Conservation (phyloP, 2,797 vertebrate species). For the Alcedo quadribrachys region DNA sequence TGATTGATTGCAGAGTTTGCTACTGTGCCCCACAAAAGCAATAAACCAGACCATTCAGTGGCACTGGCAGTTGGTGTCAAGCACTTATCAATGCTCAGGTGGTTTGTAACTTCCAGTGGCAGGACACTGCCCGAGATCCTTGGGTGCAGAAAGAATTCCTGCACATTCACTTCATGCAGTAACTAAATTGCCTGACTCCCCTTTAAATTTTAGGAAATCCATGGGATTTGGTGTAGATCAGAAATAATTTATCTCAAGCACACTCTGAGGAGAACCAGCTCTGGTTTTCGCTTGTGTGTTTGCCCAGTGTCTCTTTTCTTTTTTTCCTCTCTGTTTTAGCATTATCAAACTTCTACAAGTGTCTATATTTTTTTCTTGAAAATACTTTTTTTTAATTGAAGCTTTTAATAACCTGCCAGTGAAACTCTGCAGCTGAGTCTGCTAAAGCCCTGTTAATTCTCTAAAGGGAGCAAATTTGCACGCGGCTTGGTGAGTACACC, state of each 20-base stretch:
- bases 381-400: not conserved
- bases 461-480: constrained; percentile 11
- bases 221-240: not conserved
- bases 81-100: not conserved
- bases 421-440: constrained; percentile 11
- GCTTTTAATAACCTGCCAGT: constrained; percentile 12
- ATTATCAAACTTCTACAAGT: not conserved
- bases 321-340: not conserved
- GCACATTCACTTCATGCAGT: not conserved
- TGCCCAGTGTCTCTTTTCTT: not conserved
- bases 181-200: not conserved
- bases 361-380: not conserved
- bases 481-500: not conserved
- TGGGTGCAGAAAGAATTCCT: not conserved
- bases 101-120: not conserved
- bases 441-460: not conserved
- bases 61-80: not conserved
- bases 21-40: not conserved
- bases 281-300: not conserved
- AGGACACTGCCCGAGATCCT: not conserved
- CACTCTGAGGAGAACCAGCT: not conserved
- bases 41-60: not conserved
- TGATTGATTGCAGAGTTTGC: not conserved
- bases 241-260: not conserved
- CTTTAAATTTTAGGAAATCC: not conserved